Evolutionary conservation across 1,140 invertebrate genomes (phyloP).

Genomic region (Neoseiulus cucumeris): DNA sequence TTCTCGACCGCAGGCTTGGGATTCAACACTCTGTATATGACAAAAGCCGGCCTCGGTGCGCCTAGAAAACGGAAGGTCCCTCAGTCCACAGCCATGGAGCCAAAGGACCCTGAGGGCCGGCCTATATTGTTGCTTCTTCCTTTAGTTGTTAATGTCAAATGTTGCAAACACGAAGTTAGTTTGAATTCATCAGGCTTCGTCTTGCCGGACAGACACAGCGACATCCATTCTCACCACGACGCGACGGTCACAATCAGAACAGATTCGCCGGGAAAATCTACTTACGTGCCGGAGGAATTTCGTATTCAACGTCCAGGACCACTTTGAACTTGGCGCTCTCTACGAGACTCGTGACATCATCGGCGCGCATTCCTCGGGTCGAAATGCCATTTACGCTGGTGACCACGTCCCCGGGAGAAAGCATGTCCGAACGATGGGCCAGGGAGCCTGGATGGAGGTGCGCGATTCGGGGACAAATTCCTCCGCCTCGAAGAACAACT

Average conservation of each 20-base stretch:
- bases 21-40: neutral
- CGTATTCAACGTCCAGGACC: conserved; percentile 57
- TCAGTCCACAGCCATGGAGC: conserved; percentile 10
- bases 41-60: neutral
- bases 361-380: conserved; percentile 48
- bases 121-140: no score
- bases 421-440: conserved; percentile 29
- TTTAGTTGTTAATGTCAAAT: no score
- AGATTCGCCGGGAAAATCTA: conserved; percentile 14
- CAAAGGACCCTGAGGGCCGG: neutral
- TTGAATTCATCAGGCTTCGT: no score
- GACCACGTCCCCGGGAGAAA: conserved; percentile 52
- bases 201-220: no score
- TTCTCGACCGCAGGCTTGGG: neutral
- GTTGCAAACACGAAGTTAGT: no score
- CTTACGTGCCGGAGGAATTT: conserved; percentile 54
- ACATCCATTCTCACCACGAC: no score
- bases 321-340: conserved; percentile 50
- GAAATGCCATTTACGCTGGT: conserved; percentile 58
- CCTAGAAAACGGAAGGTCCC: conserved; percentile 3
- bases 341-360: conserved; percentile 50
- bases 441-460: neutral
- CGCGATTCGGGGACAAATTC: neutral
- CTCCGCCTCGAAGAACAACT: neutral
- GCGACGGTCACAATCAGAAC: no score